These are phyloP conservation scores for Exephanes ischioxanthus DNA, from an alignment of 2,888 invertebrate species.

Conservation along the genomic window DNA sequence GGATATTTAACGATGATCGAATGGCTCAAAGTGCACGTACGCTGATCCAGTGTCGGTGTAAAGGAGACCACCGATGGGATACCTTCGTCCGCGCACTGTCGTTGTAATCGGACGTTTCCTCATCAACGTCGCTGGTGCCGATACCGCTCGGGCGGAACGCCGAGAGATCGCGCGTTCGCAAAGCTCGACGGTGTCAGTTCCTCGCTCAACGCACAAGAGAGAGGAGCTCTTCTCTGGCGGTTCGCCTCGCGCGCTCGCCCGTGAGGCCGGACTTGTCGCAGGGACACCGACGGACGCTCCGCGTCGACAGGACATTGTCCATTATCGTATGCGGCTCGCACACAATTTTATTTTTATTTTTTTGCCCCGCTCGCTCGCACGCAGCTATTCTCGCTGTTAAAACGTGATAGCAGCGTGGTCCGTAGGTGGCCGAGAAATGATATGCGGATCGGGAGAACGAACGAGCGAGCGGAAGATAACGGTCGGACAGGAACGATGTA, in stretches of 20 bases:
- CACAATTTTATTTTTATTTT: constrained; percentile 47
- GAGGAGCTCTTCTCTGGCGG: constrained; percentile 29
- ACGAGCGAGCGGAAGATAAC: neutral
- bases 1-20: constrained; percentile 1
- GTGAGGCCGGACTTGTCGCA: constrained; percentile 69
- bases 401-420: neutral
- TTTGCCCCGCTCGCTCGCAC: constrained; percentile 21
- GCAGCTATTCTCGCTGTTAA: constrained; percentile 15
- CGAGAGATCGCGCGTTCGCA: constrained; percentile 57
- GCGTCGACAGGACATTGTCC: constrained; percentile 83
- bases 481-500: neutral
- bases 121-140: constrained; percentile 74
- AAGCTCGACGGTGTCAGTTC: constrained; percentile 80
- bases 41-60: constrained; percentile 2
- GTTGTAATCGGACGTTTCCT: constrained; percentile 84
- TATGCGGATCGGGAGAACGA: neutral
- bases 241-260: neutral
- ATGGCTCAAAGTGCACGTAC: neutral
- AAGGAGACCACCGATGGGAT: constrained; percentile 12
- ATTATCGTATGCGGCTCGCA: constrained; percentile 76
- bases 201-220: constrained; percentile 69
- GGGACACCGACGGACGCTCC: constrained; percentile 72
- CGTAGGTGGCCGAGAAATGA: neutral
- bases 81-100: constrained; percentile 37
- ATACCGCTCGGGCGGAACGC: constrained; percentile 13